These are phyloP conservation scores for Tridacna crocea DNA, from an alignment of 2,888 invertebrate genomes.

Conservation along the genomic window DNA sequence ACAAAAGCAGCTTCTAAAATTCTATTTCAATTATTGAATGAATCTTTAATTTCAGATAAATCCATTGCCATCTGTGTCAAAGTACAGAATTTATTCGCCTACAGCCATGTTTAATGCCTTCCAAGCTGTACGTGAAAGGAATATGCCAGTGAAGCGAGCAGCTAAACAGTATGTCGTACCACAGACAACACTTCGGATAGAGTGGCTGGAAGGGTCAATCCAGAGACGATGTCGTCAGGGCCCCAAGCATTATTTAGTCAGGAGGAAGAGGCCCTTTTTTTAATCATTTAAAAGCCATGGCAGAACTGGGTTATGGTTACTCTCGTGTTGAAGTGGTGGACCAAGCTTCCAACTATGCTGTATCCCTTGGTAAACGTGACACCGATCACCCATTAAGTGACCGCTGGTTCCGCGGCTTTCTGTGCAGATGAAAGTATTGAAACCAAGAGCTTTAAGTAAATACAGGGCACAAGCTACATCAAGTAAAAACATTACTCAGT, in stretches of 20 bases:
- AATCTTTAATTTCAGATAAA: too few species aligned
- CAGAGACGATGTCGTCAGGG: constrained; percentile 17
- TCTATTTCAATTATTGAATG: too few species aligned
- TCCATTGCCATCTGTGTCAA: too few species aligned
- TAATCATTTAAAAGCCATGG: constrained; percentile 29
- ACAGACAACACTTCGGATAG: constrained; percentile 24
- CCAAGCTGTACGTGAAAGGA: constrained; percentile 14
- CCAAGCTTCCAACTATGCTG: constrained; percentile 26
- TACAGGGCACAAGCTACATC: not conserved
- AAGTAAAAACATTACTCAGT: not conserved
- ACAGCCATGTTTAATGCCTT: constrained; percentile 19
- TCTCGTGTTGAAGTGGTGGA: too few species aligned
- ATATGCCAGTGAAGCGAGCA: not conserved
- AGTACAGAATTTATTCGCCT: too few species aligned
- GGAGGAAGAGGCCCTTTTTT: constrained; percentile 26
- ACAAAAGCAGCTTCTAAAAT: too few species aligned
- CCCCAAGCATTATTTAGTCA: constrained; percentile 25
- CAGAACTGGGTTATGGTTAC: constrained; percentile 25
- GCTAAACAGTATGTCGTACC: constrained; percentile 33
- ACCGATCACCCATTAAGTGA: constrained; percentile 14
- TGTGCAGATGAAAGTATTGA: not conserved
- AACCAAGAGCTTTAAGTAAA: not conserved
- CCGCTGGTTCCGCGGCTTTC: too few species aligned
- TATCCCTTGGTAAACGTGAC: constrained; percentile 18
- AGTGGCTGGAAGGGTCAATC: constrained; percentile 26